Evolutionary conservation across 2,797 vertebrate species (phyloP), one percentile per base, ranked within the genome.

Genomic region (Luscinia luscinia): DNA sequence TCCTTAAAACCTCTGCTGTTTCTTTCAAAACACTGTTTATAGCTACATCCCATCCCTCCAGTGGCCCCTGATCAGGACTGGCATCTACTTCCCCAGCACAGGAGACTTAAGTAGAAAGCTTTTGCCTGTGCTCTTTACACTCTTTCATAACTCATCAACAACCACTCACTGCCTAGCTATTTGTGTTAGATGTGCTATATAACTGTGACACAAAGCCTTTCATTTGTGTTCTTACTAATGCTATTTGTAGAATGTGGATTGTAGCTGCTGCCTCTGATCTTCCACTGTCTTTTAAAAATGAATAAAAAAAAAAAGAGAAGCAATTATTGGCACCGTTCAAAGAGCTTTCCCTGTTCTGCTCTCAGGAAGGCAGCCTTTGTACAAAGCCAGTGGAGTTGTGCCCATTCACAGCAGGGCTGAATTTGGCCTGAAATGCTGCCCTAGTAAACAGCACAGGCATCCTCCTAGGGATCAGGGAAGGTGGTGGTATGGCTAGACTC

Each of bases 241-340:
- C 59, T 95, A 89, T 93, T 96, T 95, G 87, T 89, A 94, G 94
- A 76, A 63, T 55, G 41, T 70, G 76, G 84, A 87, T 92, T 92
- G 91, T 92, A 95, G 76, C 79, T 93, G 58, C 40, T 89, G 84
- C 58, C 89, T 95, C 94, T 96, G 93, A 96, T 95, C 94, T 95
- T 96, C 87, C 67, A 92, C 66, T 89, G 79, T 91, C 92, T 91
- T 93, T 93, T 93, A 91, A 96, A 94, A 96, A 84, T 23, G 59
- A 93, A 92, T 75, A 28, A 20, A 57, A 86, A 64, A 46, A 77
- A 58, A 63, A 23, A 73, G 58, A 89, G 57, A 54, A 86, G 78
- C 79, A 92, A 95, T 91, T 93, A 91, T 94, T 95, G 92, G 84
- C 89, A 86, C 89, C 75, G 82, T 87, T 96, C 89, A 93, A 93